Evolutionary conservation across 1,140 invertebrate species (phyloP).

Genomic region (Ruditapes philippinarum): DNA sequence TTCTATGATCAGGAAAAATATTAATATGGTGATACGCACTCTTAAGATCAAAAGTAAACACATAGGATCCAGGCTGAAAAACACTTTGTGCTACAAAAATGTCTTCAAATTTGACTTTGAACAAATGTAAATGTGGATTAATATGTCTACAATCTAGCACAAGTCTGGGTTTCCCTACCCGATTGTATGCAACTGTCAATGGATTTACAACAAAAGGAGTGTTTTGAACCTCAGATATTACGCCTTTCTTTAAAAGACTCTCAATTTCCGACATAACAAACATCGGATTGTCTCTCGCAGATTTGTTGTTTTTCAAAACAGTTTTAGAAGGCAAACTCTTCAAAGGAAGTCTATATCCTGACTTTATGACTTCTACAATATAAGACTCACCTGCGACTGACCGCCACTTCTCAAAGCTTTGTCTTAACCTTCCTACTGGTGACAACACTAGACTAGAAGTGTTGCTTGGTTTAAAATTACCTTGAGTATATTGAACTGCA

Average conservation of each 20-base stretch:
- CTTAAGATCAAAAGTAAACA: not conserved
- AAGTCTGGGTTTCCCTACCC: slow-evolving; percentile 17
- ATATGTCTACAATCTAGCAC: slow-evolving; percentile 59
- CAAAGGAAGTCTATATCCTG: slow-evolving; percentile 66
- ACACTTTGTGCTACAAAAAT: not conserved
- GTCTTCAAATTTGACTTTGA: slow-evolving; percentile 62
- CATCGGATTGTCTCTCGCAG: slow-evolving; percentile 8
- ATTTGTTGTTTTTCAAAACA: slow-evolving; percentile 57
- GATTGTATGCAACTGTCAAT: slow-evolving; percentile 38
- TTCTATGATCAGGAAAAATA: slow-evolving; percentile 7
- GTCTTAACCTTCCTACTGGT: too few species aligned
- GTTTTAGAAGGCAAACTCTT: slow-evolving; percentile 1
- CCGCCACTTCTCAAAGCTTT: too few species aligned
- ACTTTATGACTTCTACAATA: slow-evolving; percentile 41
- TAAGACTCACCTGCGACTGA: not conserved
- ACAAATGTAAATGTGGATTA: slow-evolving; percentile 45
- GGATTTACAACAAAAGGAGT: slow-evolving; percentile 53
- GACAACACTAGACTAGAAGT: too few species aligned
- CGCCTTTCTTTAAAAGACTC: slow-evolving; percentile 32
- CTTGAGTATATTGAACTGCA: too few species aligned
- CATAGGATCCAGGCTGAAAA: not conserved
- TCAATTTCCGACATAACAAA: slow-evolving; percentile 43
- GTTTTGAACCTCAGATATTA: not conserved
- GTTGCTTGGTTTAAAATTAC: too few species aligned
- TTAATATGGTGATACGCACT: not conserved